A percentile compares a stretch with the other conserved stretches of the same genome.
phyloP scores from a whole-genome alignment of 1,140 invertebrate species.

The Elymnias hypermnestra region DNA sequence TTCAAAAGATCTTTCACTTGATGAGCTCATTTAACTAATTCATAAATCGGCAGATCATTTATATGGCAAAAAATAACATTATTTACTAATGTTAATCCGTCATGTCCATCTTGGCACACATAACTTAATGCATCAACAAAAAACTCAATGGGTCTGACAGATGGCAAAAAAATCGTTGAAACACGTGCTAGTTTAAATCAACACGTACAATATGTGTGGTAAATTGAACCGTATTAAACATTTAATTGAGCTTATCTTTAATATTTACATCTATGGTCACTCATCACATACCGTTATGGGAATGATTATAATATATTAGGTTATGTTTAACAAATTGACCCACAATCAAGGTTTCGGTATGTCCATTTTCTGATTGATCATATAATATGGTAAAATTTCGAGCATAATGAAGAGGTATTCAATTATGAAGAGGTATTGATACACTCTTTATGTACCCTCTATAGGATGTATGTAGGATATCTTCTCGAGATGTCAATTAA shows the following conservation, averaged over 20 bases:
- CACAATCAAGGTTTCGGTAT: constrained; percentile 12
- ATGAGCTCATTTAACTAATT: constrained; percentile 8
- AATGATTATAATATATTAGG: constrained; percentile 24
- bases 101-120: constrained; percentile 24
- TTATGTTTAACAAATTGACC: constrained; percentile 26
- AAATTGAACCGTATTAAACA: too few species aligned
- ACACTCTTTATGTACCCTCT: too few species aligned
- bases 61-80: constrained; percentile 6
- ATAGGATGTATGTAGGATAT: too few species aligned
- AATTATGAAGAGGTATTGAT: too few species aligned
- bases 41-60: constrained; percentile 12
- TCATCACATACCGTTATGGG: constrained; percentile 24
- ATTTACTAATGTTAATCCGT: constrained; percentile 23
- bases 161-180: constrained; percentile 16
- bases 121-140: constrained; percentile 14
- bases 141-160: constrained; percentile 17
- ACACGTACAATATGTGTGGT: too few species aligned
- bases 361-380: constrained; percentile 5
- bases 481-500: too few species aligned
- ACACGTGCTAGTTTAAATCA: constrained; percentile 18
- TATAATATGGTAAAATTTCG: neutral
- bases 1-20: constrained; percentile 6
- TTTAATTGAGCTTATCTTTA: too few species aligned
- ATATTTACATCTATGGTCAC: too few species aligned
- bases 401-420: neutral